A percentile compares a stretch with the other conserved stretches of the same genome.
These are phyloP conservation scores for Drosophila persimilis DNA, from an alignment of 1,140 invertebrate species.

Conservation along the genomic window DNA sequence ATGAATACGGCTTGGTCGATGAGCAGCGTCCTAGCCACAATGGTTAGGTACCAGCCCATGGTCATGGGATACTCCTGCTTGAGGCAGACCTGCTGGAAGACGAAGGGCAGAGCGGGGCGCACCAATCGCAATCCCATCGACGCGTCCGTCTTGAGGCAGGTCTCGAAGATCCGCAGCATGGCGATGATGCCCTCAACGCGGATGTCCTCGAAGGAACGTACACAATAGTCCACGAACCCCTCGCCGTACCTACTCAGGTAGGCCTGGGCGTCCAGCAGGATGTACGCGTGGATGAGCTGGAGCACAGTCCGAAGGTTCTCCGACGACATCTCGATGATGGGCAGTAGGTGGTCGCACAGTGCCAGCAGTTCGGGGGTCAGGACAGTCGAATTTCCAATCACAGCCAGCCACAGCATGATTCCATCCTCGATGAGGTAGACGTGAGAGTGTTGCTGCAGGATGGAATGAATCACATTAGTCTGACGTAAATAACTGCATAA, in stretches of 20 bases:
- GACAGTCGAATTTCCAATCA: slow-evolving; percentile 89
- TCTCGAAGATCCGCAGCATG: slow-evolving; percentile 89
- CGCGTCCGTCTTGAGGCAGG: slow-evolving; percentile 87
- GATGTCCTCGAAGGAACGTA: slow-evolving; percentile 90
- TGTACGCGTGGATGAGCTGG: slow-evolving; percentile 92
- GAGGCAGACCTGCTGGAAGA: slow-evolving; percentile 87
- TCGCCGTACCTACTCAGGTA: slow-evolving; percentile 90
- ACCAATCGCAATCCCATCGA: slow-evolving; percentile 87
- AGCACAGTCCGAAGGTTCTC: slow-evolving; percentile 91
- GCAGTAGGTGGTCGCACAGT: slow-evolving; percentile 90
- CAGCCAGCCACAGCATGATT: slow-evolving; percentile 93
- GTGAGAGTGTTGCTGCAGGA: slow-evolving; percentile 87
- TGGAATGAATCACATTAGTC: slow-evolving; percentile 83
- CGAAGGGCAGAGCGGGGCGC: slow-evolving; percentile 86
- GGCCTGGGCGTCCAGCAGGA: slow-evolving; percentile 90
- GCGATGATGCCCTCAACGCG: slow-evolving; percentile 90
- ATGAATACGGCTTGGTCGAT: slow-evolving; percentile 89
- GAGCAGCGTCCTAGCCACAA: slow-evolving; percentile 90
- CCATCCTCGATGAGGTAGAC: slow-evolving; percentile 97
- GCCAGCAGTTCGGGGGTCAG: slow-evolving; percentile 87
- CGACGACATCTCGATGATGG: slow-evolving; percentile 90
- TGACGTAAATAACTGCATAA: not conserved
- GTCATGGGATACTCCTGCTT: slow-evolving; percentile 88
- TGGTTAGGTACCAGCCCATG: slow-evolving; percentile 89
- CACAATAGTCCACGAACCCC: slow-evolving; percentile 87